Base-by-base conservation (phyloP, 2,113 vertebrate genomes). In the Apus apus region DNA sequence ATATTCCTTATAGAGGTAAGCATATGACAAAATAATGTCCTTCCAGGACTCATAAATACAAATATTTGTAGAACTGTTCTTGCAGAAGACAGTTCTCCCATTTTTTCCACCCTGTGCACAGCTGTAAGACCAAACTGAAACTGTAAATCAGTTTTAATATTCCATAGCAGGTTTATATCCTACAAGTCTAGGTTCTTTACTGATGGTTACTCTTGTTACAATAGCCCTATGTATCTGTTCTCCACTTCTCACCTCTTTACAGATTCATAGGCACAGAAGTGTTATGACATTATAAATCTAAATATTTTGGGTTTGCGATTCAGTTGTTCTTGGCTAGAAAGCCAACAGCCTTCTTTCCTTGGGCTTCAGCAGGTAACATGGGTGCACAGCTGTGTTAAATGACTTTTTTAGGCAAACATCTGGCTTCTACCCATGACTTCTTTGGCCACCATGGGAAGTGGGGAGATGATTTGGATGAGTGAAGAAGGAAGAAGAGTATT, bases 101-200 rank as follows among this genome's bases (percentile, higher is more conserved):
- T 87, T 80, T 93, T 79, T 91, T 85, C 70, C 43, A 72, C 38
- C 15, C 50, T 53, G 4, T 84, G 86, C 73, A 93, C 79, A 93
- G 81, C 30, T 75, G 32, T 91, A 84, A 90, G 90, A 68, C 13
- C 38, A 78, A 94, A 87, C 76, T 64, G 68, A 86, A 96, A 85
- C 25, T 70, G 40, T 93, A 90, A 92, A 93, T 96, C 83, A 75
- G n/a, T 84, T 95, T 93, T 92, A 92, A 86, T 90, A 78, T 62
- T 80, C 73, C 18, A 18, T 65, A 68, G 48, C 88, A 96, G 66
- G 61, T 90, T 96, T 92, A 82, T 94, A 90, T 83, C 68, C 57
- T 36, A 88, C 66, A 57, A 84, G 61, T 40, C 56, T 43, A 29
- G 20, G 15, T 71, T 86, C 60, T 48, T 71, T 92, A 70, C 70